Evolutionary conservation across 2,113 vertebrate genomes (phyloP), one percentile per base, ranked within the genome.

Genomic region (Hirundichthys speculiger): DNA sequence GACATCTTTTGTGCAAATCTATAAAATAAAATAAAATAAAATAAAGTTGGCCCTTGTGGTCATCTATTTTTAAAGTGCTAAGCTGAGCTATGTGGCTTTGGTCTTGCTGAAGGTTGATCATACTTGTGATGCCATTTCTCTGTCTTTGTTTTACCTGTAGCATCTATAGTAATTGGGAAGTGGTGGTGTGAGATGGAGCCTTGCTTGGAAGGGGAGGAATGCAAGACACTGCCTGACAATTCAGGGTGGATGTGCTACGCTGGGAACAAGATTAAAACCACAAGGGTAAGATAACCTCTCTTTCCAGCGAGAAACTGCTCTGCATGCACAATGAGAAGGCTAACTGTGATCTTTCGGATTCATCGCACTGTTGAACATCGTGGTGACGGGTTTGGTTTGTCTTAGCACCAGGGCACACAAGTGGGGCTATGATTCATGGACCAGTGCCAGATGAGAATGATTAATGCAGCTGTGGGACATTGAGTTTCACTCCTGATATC

Each of bases 101-200:
- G n/a, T n/a, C n/a, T n/a, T n/a, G n/a, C 34, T 68, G 59, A 4
- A 20, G 48, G 61, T 24, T 53, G 49, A 57, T 67, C 56, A 12
- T 66, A 77, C 66, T 77, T 61, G 42, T 51, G 51, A 72, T 77
- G 58, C 38, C 25, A 57, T 72, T 51, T 59, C 65, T 66, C 71
- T 77, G 55, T 82, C 69, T 86, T 64, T 61, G 72, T 82, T n/a
- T n/a, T 73, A 84, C 84, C 79, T 49, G 59, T 74, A 94, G 94
- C 93, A 46, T 94, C 93, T 63, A 94, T 94, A 65, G 93, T 94
- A 75, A 92, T 92, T 69, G 93, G 93, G 68, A 94, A 91, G 83
- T 94, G 94, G 94, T 94, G 94, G 94, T 94, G 94, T 72, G 93
- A 94, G 88, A 94, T 94, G 94, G 92, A 94, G 88, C 94, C 94